A percentile compares a stretch with the other conserved stretches of the same genome.
phyloP scores from a whole-genome alignment of 2,888 invertebrate species.

The Anoncus sp. region DNA sequence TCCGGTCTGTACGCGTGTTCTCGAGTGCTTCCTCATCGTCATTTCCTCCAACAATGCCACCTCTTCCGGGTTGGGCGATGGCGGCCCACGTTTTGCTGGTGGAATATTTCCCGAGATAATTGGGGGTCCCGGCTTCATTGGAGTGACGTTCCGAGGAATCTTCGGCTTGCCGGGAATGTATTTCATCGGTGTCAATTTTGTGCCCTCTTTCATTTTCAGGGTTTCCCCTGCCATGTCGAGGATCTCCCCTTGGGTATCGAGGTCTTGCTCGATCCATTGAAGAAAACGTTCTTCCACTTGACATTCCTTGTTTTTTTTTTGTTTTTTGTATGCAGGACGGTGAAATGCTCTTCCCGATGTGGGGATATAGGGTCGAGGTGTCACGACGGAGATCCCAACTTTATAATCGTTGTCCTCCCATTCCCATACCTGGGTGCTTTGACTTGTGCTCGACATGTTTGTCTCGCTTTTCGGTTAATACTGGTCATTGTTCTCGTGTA shows the following conservation, averaged over 20 bases:
- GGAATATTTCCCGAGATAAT: background rate
- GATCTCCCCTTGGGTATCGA: background rate
- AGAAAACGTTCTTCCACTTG: background rate
- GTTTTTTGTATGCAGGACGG: background rate
- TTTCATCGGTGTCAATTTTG: background rate
- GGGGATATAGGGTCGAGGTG: no score
- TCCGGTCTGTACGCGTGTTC: background rate
- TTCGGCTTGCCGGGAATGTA: background rate
- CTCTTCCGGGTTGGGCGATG: no score
- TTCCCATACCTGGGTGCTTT: background rate
- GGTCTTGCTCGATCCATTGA: background rate
- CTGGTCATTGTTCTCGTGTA: background rate
- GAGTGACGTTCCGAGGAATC: background rate
- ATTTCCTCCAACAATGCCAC: background rate
- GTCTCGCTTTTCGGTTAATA: background rate
- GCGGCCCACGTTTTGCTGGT: no score
- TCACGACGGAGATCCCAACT: background rate
- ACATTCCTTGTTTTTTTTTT: background rate
- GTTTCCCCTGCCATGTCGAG: background rate
- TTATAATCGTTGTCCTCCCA: background rate
- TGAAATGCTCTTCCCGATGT: no score
- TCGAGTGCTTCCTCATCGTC: background rate
- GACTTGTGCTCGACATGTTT: background rate
- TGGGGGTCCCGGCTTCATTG: background rate
- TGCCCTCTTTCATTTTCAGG: background rate